phyloP scores from a whole-genome alignment of 2,888 invertebrate species.

The Chaetogeoica ovagalla region DNA sequence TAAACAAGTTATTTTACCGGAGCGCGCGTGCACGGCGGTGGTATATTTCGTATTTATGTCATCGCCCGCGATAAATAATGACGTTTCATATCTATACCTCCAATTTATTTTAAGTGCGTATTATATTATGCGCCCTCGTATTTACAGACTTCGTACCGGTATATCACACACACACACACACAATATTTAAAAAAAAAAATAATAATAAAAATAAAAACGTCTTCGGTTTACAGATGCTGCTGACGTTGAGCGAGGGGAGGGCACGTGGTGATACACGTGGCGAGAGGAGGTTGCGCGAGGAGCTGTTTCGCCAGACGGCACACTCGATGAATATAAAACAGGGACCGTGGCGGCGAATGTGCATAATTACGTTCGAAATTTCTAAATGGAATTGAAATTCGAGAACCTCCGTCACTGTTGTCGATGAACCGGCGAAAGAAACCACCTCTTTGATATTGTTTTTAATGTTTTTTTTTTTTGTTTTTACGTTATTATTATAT shows the following conservation, averaged over 20 bases:
- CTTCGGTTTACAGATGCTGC: no score
- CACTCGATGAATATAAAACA: slow-evolving; percentile 49
- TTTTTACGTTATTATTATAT: no score
- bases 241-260: no score
- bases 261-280: no score
- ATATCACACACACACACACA: background rate
- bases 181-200: background rate
- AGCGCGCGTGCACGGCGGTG: background rate
- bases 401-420: background rate
- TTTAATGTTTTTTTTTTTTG: no score
- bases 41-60: slow-evolving; percentile 29
- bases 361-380: slow-evolving; percentile 44
- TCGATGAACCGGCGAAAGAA: no score
- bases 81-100: slow-evolving; percentile 11
- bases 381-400: slow-evolving; percentile 45
- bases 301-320: slow-evolving; percentile 33
- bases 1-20: no score
- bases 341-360: slow-evolving; percentile 28
- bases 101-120: slow-evolving; percentile 15
- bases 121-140: background rate
- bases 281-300: background rate
- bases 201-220: slow-evolving; percentile 31
- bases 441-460: no score
- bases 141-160: background rate
- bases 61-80: slow-evolving; percentile 25